These are phyloP conservation scores for Carlito syrichta DNA, from an alignment of 2,113 vertebrate species.

Conservation along the genomic window DNA sequence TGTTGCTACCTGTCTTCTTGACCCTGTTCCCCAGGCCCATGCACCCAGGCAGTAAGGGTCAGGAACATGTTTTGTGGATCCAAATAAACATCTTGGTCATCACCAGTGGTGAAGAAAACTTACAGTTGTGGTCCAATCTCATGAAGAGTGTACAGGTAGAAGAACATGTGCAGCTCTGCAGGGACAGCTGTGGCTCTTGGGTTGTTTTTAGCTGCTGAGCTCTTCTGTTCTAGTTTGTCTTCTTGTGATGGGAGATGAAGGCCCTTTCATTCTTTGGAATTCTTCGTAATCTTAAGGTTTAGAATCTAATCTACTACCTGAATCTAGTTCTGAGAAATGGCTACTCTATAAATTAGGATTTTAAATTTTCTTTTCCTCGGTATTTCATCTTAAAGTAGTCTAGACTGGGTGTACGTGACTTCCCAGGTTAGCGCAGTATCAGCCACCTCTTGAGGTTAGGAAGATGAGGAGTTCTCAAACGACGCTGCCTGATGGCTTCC, in stretches of 20 bases:
- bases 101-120: too few species aligned
- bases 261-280: neutral
- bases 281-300: neutral
- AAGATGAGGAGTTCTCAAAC: slow-evolving; percentile 31
- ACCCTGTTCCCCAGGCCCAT: fast-evolving
- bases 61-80: neutral
- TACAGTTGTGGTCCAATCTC: neutral
- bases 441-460: neutral
- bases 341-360: neutral
- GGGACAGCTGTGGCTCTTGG: neutral
- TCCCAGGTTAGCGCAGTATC: neutral
- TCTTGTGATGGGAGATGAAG: neutral
- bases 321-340: neutral
- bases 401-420: neutral
- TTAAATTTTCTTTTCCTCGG: neutral
- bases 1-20: neutral
- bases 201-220: neutral
- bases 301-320: neutral
- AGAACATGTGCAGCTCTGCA: neutral
- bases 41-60: neutral
- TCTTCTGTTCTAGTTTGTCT: neutral
- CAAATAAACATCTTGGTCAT: neutral
- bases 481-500: slow-evolving; percentile 57
- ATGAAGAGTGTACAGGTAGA: neutral
- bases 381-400: neutral